phyloP scores from a whole-genome alignment of 2,797 vertebrate genomes.

The Allenopithecus nigroviridis region DNA sequence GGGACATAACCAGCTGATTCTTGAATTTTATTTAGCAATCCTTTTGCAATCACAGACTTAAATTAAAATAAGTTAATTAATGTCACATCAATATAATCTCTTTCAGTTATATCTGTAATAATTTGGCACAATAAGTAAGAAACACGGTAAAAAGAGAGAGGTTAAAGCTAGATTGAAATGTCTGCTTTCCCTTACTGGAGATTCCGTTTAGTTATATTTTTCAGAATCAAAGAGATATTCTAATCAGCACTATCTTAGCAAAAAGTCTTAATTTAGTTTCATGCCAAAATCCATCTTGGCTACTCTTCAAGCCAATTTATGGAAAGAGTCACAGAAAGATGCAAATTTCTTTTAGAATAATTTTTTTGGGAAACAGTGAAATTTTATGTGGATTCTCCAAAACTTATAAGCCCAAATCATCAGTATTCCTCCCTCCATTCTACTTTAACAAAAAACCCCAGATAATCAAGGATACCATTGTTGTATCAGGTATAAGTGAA shows the following conservation, averaged over 20 bases:
- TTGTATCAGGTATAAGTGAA: neutral
- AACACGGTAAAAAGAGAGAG: neutral
- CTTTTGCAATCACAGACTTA: constrained; percentile 90
- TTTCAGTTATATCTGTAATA: neutral
- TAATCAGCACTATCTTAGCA: neutral
- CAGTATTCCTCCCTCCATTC: neutral
- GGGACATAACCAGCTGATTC: constrained; percentile 87
- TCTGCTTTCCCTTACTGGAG: neutral
- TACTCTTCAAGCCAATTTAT: neutral
- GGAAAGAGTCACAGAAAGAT: neutral
- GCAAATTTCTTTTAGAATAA: neutral
- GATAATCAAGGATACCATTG: neutral
- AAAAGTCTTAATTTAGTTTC: constrained; percentile 14
- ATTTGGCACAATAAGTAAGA: neutral
- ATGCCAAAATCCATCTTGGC: neutral
- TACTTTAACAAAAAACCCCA: neutral
- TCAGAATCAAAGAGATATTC: constrained; percentile 6
- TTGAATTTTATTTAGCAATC: constrained; percentile 89
- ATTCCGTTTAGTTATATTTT: neutral
- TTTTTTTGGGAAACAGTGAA: neutral
- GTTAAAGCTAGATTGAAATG: neutral
- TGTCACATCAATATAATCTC: neutral
- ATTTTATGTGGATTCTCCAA: neutral
- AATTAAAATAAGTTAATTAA: constrained; percentile 23
- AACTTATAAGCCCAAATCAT: neutral